Conservation (phyloP, 2,888 invertebrate species). For the Himalopsyche anomala region DNA sequence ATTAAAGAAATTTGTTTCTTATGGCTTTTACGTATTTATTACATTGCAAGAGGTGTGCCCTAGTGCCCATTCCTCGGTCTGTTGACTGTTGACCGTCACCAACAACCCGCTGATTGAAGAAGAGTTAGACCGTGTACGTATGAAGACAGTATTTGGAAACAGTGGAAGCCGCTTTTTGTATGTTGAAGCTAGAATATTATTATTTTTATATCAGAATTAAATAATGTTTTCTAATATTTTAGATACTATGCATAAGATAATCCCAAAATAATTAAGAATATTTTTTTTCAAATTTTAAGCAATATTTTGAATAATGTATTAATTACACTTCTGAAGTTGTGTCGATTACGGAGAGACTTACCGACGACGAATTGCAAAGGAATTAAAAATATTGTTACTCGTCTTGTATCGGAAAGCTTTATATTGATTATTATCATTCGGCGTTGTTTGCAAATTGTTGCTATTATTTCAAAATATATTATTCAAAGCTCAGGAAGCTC, state of each 20-base stretch:
- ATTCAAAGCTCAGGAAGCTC: conserved; percentile 48
- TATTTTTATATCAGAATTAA: conserved; percentile 14
- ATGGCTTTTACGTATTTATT: background rate
- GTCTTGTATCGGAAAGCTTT: background rate
- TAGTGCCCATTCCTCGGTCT: background rate
- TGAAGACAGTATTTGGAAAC: background rate
- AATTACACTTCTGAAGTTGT: conserved; percentile 5
- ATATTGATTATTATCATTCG: conserved; percentile 28
- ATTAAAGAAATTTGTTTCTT: background rate
- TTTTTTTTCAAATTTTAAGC: conserved; percentile 4
- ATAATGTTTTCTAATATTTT: conserved; percentile 28
- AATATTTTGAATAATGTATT: conserved; percentile 1
- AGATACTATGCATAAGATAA: conserved; percentile 7
- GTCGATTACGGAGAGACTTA: background rate
- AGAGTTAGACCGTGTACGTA: background rate
- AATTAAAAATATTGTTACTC: background rate
- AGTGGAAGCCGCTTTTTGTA: conserved; percentile 18
- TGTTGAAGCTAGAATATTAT: conserved; percentile 29
- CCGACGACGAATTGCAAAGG: background rate
- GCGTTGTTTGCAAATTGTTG: conserved; percentile 41
- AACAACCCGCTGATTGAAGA: background rate
- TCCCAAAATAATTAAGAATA: background rate
- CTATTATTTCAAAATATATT: conserved; percentile 32
- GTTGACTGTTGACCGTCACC: background rate
- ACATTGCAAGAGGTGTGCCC: background rate